Evolutionary conservation across 2,797 vertebrate species (phyloP).

Genomic region (Coranthus polyacanthus): DNA sequence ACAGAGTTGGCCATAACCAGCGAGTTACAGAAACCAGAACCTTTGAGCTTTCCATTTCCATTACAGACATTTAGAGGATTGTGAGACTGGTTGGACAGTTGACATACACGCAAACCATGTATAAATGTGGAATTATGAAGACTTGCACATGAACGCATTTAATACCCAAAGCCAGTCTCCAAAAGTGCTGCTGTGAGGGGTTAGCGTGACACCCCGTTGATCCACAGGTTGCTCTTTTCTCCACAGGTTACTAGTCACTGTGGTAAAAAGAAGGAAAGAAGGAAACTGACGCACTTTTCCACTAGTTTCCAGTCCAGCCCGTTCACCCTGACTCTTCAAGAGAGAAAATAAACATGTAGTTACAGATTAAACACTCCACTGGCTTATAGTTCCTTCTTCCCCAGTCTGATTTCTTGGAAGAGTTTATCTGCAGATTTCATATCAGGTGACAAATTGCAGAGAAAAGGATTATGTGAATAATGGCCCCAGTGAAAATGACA

Average conservation of each 20-base stretch:
- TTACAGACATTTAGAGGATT: no score
- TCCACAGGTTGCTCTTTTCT: no score
- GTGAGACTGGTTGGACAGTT: no score
- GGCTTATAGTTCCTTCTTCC: not conserved
- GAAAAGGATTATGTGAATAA: not conserved
- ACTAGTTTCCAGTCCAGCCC: not conserved
- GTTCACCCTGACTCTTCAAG: not conserved
- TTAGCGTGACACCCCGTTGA: no score
- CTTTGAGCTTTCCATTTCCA: no score
- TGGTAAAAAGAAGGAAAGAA: not conserved
- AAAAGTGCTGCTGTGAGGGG: no score
- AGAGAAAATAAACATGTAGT: not conserved
- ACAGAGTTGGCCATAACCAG: no score
- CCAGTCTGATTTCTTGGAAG: not conserved
- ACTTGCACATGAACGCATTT: not conserved
- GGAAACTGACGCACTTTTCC: no score
- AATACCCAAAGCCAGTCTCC: not conserved
- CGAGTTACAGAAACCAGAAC: no score
- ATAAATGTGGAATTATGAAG: not conserved
- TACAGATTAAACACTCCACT: not conserved
- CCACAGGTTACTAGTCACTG: not conserved
- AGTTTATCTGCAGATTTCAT: not conserved
- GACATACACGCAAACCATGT: slow-evolving; percentile 5
- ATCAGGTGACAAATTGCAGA: not conserved
- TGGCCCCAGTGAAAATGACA: not conserved